These are phyloP conservation scores for Calephelis virginiensis DNA, from an alignment of 1,140 invertebrate species.

Conservation along the genomic window DNA sequence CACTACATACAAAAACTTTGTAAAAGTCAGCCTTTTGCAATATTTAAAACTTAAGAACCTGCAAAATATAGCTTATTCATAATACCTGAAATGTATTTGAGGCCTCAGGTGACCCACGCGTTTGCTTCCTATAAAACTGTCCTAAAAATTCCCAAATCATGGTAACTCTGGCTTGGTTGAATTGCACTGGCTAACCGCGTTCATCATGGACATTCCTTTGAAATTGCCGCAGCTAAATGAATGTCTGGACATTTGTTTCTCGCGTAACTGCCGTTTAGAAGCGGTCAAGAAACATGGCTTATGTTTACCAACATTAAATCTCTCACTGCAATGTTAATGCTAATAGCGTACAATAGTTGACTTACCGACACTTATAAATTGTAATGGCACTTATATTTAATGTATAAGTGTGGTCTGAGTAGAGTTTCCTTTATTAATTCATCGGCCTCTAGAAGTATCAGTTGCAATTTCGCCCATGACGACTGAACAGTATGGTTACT, in stretches of 20 bases:
- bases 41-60: too few relatives aligned
- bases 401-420: not conserved
- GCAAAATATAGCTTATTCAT: too few relatives aligned
- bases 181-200: slow-evolving; percentile 2
- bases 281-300: slow-evolving; percentile 24
- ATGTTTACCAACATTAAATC: slow-evolving; percentile 22
- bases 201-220: slow-evolving; percentile 37
- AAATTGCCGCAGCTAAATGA: slow-evolving; percentile 31
- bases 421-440: not conserved
- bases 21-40: too few relatives aligned
- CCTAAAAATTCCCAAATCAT: slow-evolving; percentile 11
- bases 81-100: too few relatives aligned
- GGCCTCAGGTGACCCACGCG: too few relatives aligned
- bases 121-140: not conserved
- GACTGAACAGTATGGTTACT: too few relatives aligned
- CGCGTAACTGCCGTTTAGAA: slow-evolving; percentile 23
- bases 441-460: not conserved
- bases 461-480: too few relatives aligned
- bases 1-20: too few relatives aligned
- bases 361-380: slow-evolving; percentile 3
- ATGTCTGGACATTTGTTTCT: slow-evolving; percentile 29
- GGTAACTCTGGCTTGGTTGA: not conserved
- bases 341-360: not conserved
- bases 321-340: slow-evolving; percentile 6
- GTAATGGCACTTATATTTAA: not conserved